Conservation (phyloP, 2,113 vertebrate genomes). For the Oxygymnocypris stewartii region DNA sequence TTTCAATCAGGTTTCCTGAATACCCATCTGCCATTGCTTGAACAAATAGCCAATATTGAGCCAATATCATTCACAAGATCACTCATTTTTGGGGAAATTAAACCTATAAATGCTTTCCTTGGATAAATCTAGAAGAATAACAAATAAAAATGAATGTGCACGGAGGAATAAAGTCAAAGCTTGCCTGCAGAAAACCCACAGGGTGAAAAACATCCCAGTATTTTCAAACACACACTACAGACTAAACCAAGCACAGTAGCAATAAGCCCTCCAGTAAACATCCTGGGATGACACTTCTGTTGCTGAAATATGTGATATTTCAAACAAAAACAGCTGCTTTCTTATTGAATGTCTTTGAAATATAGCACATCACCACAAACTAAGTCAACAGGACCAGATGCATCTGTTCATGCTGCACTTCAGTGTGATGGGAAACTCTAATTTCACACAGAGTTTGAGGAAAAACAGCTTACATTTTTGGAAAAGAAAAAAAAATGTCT, state of each 20-base stretch:
- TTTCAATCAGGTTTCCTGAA: background rate
- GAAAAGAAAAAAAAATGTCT: background rate
- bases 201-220: background rate
- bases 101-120: background rate
- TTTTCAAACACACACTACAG: slow-evolving; percentile 1
- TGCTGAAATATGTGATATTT: background rate
- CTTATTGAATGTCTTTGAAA: background rate
- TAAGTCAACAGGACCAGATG: background rate
- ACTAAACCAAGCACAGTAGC: background rate
- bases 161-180: background rate
- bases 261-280: slow-evolving; percentile 7
- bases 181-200: background rate
- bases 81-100: background rate
- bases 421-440: background rate
- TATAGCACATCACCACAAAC: background rate
- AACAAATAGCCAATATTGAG: background rate
- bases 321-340: background rate
- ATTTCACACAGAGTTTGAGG: slow-evolving; percentile 10
- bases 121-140: background rate
- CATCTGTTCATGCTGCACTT: background rate
- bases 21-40: background rate
- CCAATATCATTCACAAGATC: background rate
- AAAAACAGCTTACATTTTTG: background rate
- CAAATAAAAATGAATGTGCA: background rate
- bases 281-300: background rate